Evolutionary conservation across 2,113 vertebrate species (phyloP), one percentile per base, ranked within the genome.

Genomic region (Nipponia nippon): DNA sequence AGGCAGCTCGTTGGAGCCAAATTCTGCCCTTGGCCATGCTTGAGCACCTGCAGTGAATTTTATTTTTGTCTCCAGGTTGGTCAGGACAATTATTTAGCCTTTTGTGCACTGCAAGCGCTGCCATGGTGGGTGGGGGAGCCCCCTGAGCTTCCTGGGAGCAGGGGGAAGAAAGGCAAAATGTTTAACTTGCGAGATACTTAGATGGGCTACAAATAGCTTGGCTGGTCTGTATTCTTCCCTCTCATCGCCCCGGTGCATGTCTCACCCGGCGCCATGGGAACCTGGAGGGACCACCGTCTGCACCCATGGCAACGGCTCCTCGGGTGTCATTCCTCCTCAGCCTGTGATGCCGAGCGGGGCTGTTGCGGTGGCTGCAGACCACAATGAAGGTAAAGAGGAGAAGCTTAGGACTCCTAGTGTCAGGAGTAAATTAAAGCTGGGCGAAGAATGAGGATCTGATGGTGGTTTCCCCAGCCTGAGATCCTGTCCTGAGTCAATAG

Each of bases 241-340:
- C 80, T 67, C 61, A 22, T 76, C 73, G 52, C 49, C 91, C 90
- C 0, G 4, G 88, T 93, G 94, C 94, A 0, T 97, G 88, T 96
- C 97, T 98, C 94, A 78, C 96, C 93, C 8, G 59, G 97, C 16
- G 81, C 98, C 98, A 98, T 99, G 98, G 98, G 98, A 99, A 99
- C 99, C 72, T 59, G 9, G 67, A 70, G 97, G 98, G 96, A 95
- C 94, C 93, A 84, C 80, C 0, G 94, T 93, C 97, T 97, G 96
- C 4, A 90, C 97, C 98, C 96, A 93, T 98, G 95, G 98, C 97
- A 98, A 98, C 98, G 71, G 93, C 98, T 97, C 98, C 98, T 98
- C 72, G 95, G 98, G 98, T 98, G 98, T 98, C 98, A 98, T 76
- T 49, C 29, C 77, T 83, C 66, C 72, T n/a, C 81, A 55, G 85